A percentile compares a stretch with the other conserved stretches of the same genome.
These are phyloP conservation scores for Psammodynastes pulverulentus DNA, from an alignment of 2,113 vertebrate species.

Conservation along the genomic window DNA sequence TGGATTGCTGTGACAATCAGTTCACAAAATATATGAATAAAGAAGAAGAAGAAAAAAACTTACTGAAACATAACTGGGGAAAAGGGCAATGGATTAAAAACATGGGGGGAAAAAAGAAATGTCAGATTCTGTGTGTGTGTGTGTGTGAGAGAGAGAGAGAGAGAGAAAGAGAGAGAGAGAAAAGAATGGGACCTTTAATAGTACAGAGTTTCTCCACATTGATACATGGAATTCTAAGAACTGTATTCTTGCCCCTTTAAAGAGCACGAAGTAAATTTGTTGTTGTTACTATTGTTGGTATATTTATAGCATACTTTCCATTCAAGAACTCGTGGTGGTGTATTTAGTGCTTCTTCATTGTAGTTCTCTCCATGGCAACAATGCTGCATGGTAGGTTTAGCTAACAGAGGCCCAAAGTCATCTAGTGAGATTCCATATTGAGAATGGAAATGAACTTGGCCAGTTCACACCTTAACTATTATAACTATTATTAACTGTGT, in stretches of 20 bases:
- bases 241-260: background rate
- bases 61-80: background rate
- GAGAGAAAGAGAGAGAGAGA: no score
- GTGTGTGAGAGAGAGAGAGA: no score
- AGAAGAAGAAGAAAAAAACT: background rate
- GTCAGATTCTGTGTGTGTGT: background rate
- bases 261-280: background rate
- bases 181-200: background rate
- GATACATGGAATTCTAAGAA: background rate
- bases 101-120: background rate
- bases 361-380: background rate
- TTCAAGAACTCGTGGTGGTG: background rate
- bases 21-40: background rate
- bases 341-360: background rate
- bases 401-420: background rate
- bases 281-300: background rate
- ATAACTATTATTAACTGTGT: no score
- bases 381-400: background rate
- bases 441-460: background rate
- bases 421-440: background rate
- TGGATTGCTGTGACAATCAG: background rate
- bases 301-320: background rate
- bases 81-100: background rate
- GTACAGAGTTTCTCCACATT: background rate
- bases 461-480: background rate